Base-by-base conservation (phyloP, 2,888 invertebrate species). In the Bedellia somnulentella region DNA sequence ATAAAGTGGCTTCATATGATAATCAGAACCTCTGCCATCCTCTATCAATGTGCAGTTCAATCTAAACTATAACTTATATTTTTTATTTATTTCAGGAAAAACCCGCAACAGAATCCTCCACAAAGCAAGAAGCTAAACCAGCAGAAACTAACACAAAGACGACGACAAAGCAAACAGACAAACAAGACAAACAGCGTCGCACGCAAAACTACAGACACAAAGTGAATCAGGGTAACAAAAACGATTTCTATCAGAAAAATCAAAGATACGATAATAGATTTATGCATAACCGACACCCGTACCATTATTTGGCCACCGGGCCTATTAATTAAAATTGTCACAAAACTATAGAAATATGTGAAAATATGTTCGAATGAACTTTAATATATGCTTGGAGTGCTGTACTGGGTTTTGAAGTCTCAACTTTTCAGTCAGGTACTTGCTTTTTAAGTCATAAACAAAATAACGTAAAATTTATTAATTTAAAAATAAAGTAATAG, bases 281-380 rank as follows among this genome's bases (percentile, higher is more conserved):
- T 27, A 63, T 64, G 49, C 63, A 60, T 2, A 62, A 54, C 34
- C 39, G 75, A 31, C 64, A 64, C 27, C 73, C 73, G 2, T 75
- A 71, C 33, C 36, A 40, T 24, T 77, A 75, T 34, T 41, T 76
- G 28, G 71, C 75, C 6, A 70, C 75, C 0, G 73, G 75, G n/a
- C 68, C 76, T 21, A 76, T 76, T 14, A 76, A 75, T 41, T 76
- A 66, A 49, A 31, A 23, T 6, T 18, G 61, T 64, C 64, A 63
- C 56, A 50, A 57, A 63, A 68, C 71, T 62, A 71, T 68, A 71
- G 73, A 75, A 58, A 75, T 73, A 75, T 68, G 49, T 62, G 73
- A 70, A 70, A 75, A 75, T 75, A 75, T 75, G 73, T 75, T 73
- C 68, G 62, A 71, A 70, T 73, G n/a, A n/a, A n/a, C n/a, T n/a